Evolutionary conservation across 2,888 invertebrate genomes (phyloP), one percentile per base, ranked within the genome.

Genomic region (Electrophaes corylata): DNA sequence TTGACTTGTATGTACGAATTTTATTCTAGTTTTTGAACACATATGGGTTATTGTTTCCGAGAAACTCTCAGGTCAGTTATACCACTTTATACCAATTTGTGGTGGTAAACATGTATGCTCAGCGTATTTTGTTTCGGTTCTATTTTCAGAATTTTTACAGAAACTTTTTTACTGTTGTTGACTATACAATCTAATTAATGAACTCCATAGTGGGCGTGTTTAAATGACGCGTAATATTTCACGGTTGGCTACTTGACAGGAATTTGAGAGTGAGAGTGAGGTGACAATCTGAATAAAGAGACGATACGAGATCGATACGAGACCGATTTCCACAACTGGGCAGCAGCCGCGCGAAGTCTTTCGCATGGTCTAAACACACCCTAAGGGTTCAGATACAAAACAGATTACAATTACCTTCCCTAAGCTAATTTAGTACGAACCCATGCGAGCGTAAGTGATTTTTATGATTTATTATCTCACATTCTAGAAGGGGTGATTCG

Each of bases 381-480:
- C 72, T 75, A 70, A 75, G 76, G 71, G 69, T 70, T 63, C 69
- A 64, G 55, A 37, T 70, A 74, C 75, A 74, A 73, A 75, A 76
- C 73, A 75, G 26, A 29, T 29, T 29, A 37, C 37, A 76, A 77
- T 81, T 73, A 73, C 12, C 4, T 79, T 79, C n/a, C 78, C 78
- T 77, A 77, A 75, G 70, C 74, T 78, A 76, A 79, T 78, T 72
- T 70, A 67, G 66, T 72, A 70, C 68, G 66, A 58, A 26, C 70
- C 65, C 69, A 52, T 14, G 23, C 70, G 70, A 64, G 69, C 69
- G 71, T 54, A 48, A 55, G 57, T 66, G 73, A 76, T 69, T 81
- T 80, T 78, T 79, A 77, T 84, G 81, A 85, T 84, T 83, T 83
- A 83, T 83, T 72, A 70, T 55, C 61, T 66, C 70, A 73, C 76